phyloP scores from a whole-genome alignment of 2,797 vertebrate genomes.

The Sebastes jordani region DNA sequence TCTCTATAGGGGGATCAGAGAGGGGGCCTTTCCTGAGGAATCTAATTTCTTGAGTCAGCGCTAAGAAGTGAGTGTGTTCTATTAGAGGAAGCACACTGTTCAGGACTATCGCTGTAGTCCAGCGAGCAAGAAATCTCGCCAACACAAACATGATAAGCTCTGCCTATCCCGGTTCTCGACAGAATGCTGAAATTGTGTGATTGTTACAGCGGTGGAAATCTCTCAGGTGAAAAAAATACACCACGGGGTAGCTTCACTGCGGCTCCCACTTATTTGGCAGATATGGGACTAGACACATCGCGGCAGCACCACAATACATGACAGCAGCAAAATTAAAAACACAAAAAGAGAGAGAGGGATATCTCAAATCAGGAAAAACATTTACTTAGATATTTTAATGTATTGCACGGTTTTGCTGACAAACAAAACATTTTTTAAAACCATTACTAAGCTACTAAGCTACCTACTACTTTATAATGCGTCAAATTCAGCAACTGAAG shows the following conservation, averaged over 20 bases:
- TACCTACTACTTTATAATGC: neutral
- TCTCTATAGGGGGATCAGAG: slow-evolving; percentile 22
- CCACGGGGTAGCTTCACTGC: slow-evolving; percentile 36
- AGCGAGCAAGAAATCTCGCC: slow-evolving; percentile 58
- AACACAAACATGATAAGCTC: slow-evolving; percentile 70
- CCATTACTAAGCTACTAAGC: neutral
- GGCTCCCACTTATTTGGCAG: slow-evolving; percentile 47
- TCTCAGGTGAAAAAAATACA: slow-evolving; percentile 73
- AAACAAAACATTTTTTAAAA: neutral
- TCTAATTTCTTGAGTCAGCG: slow-evolving; percentile 51
- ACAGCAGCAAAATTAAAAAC: slow-evolving; percentile 41
- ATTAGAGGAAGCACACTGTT: slow-evolving; percentile 50
- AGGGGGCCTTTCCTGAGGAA: slow-evolving; percentile 33
- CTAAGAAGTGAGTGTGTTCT: slow-evolving; percentile 49
- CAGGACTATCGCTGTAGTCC: slow-evolving; percentile 52
- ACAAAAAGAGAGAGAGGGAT: neutral
- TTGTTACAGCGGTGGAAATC: slow-evolving; percentile 65
- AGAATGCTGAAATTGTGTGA: slow-evolving; percentile 70
- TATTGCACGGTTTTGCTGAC: neutral
- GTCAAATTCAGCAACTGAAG: neutral
- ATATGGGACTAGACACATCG: slow-evolving; percentile 33
- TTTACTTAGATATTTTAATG: neutral
- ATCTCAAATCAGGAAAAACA: neutral
- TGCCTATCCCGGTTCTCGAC: slow-evolving; percentile 61
- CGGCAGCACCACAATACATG: slow-evolving; percentile 25